These are phyloP conservation scores for Amazona guildingii DNA, from an alignment of 2,113 vertebrate species.

Conservation along the genomic window DNA sequence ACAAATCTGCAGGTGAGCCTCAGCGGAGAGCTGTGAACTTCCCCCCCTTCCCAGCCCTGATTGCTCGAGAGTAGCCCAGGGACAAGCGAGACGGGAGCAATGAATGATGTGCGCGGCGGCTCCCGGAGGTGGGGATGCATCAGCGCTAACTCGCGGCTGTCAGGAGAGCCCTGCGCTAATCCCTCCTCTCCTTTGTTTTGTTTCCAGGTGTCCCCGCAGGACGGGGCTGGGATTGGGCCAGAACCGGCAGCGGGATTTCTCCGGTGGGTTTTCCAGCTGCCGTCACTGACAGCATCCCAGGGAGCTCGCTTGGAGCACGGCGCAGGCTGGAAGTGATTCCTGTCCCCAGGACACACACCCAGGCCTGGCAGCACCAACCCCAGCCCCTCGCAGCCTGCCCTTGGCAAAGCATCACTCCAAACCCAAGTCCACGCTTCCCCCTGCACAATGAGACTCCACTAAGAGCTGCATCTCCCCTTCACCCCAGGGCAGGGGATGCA, in stretches of 20 bases:
- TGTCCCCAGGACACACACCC: accelerated
- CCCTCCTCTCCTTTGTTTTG: constrained; percentile 9
- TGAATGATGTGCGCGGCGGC: constrained; percentile 4
- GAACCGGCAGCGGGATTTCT: not conserved
- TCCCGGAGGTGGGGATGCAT: constrained; percentile 40
- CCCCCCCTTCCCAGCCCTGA: not conserved
- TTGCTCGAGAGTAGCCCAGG: constrained; percentile 32
- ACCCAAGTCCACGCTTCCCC: accelerated
- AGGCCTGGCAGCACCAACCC: not conserved
- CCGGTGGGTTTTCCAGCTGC: not conserved
- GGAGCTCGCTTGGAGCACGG: not conserved
- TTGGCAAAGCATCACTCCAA: not conserved
- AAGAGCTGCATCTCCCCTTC: accelerated
- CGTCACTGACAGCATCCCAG: not conserved
- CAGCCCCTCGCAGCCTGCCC: not conserved
- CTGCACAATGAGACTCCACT: accelerated
- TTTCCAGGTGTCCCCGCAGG: constrained; percentile 47
- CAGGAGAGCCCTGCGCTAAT: constrained; percentile 6
- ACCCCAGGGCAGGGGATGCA: accelerated
- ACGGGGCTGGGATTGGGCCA: not conserved
- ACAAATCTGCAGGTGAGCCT: not conserved
- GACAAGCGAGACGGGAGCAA: constrained; percentile 21
- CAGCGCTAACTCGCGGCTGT: constrained; percentile 45
- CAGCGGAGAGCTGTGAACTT: not conserved
- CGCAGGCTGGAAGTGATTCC: accelerated